phyloP scores from a whole-genome alignment of 2,113 vertebrate species.

The Engraulis encrasicolus region DNA sequence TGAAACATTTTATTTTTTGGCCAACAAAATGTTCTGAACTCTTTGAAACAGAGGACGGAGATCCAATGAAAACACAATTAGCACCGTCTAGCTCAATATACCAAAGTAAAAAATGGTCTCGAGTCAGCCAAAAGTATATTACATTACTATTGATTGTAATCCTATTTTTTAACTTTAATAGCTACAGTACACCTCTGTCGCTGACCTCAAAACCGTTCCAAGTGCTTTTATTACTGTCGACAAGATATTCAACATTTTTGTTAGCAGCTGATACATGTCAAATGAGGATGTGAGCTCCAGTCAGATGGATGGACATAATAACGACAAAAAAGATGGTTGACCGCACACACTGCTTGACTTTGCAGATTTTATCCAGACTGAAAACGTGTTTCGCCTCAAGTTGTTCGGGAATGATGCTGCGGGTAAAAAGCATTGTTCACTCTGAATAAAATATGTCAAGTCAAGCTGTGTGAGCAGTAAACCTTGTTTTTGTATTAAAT shows the following conservation, averaged over 20 bases:
- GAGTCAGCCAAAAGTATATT: neutral
- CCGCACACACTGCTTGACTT: no score
- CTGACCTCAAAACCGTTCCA: neutral
- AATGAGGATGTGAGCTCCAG: constrained; percentile 36
- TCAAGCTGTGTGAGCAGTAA: no score
- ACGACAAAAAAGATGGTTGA: no score
- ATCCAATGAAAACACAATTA: constrained; percentile 15
- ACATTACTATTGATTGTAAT: constrained; percentile 14
- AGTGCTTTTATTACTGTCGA: neutral
- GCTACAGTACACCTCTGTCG: neutral
- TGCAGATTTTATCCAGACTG: no score
- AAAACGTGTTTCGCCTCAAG: no score
- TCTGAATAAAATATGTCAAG: no score
- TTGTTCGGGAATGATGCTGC: no score
- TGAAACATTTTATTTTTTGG: neutral
- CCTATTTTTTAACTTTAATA: neutral
- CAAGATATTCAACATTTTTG: constrained; percentile 25
- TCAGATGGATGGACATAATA: constrained; percentile 35
- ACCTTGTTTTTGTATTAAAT: no score
- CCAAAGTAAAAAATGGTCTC: neutral
- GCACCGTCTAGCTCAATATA: neutral
- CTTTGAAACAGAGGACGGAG: neutral
- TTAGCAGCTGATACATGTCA: constrained; percentile 43
- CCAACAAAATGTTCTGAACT: constrained; percentile 5
- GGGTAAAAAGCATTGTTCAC: no score